Percentiles rank a stretch among this genome's conserved stretches.
Conservation (phyloP, 2,888 invertebrate genomes). For the Litoditis marina region DNA sequence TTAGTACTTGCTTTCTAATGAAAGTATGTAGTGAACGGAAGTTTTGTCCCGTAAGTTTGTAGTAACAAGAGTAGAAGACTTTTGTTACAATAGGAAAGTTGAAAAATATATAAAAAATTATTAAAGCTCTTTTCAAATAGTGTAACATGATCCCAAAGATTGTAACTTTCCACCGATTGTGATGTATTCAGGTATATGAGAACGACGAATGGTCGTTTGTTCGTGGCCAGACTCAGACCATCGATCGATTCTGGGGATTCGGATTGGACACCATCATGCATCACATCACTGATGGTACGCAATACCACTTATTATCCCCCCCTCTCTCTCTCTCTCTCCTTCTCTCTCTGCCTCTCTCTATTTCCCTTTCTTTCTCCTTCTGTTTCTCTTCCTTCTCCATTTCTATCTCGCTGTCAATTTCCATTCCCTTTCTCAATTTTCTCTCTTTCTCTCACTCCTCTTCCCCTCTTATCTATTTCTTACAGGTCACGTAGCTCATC, state of each 20-base stretch:
- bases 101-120: background rate
- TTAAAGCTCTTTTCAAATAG: background rate
- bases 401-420: background rate
- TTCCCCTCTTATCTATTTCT: background rate
- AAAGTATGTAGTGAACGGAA: too few species aligned
- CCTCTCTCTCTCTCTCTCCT: background rate
- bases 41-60: too few species aligned
- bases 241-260: constrained; percentile 45
- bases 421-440: background rate
- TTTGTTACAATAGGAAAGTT: background rate
- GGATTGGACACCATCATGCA: constrained; percentile 46
- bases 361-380: too few species aligned
- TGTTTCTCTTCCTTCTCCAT: too few species aligned
- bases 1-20: too few species aligned
- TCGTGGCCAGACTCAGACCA: constrained; percentile 46
- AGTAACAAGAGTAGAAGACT: too few species aligned
- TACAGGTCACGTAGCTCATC: constrained; percentile 59
- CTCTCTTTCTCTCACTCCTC: background rate
- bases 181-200: constrained; percentile 39
- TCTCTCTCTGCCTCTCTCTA: too few species aligned
- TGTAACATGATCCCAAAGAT: background rate
- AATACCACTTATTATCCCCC: background rate
- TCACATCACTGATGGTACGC: constrained; percentile 42
- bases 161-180: background rate
- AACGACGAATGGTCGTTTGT: constrained; percentile 49